A percentile compares a stretch with the other conserved stretches of the same genome.
These are phyloP conservation scores for Eurystomus gularis DNA, from an alignment of 2,113 vertebrate genomes.

Conservation along the genomic window DNA sequence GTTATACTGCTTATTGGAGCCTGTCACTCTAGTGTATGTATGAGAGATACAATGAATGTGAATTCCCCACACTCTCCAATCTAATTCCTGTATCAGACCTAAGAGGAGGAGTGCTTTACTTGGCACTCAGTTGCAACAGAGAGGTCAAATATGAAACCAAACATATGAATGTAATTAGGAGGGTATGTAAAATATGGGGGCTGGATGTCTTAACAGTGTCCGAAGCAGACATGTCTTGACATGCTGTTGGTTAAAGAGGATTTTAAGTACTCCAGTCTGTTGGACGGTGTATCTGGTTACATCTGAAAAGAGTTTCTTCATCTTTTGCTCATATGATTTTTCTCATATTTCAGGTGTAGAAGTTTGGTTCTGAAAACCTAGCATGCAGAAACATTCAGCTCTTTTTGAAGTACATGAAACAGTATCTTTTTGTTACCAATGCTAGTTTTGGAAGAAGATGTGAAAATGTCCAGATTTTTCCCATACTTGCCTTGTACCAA, in stretches of 20 bases:
- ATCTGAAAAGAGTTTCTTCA: constrained; percentile 27
- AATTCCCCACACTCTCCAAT: background rate
- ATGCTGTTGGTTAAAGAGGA: constrained; percentile 50
- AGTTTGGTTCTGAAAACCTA: constrained; percentile 2
- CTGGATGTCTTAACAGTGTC: constrained; percentile 63
- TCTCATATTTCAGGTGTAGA: constrained; percentile 37
- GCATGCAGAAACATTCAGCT: background rate
- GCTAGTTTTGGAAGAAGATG: constrained; percentile 3
- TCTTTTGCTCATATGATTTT: constrained; percentile 24
- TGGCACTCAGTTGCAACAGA: constrained; percentile 18
- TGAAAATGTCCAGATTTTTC: constrained; percentile 13
- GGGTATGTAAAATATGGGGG: constrained; percentile 62
- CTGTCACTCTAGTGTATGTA: background rate
- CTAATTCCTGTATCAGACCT: background rate
- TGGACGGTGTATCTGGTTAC: constrained; percentile 53
- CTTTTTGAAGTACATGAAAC: constrained; percentile 11
- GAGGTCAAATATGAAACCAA: constrained; percentile 59
- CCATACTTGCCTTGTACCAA: background rate
- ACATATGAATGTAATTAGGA: constrained; percentile 65
- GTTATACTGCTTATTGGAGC: background rate
- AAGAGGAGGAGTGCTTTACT: background rate
- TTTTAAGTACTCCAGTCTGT: constrained; percentile 67
- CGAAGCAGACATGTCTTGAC: constrained; percentile 62
- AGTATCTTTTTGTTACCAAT: background rate
- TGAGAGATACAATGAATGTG: background rate